phyloP scores from a whole-genome alignment of 2,797 vertebrate genomes.

The Clarias pachynema region DNA sequence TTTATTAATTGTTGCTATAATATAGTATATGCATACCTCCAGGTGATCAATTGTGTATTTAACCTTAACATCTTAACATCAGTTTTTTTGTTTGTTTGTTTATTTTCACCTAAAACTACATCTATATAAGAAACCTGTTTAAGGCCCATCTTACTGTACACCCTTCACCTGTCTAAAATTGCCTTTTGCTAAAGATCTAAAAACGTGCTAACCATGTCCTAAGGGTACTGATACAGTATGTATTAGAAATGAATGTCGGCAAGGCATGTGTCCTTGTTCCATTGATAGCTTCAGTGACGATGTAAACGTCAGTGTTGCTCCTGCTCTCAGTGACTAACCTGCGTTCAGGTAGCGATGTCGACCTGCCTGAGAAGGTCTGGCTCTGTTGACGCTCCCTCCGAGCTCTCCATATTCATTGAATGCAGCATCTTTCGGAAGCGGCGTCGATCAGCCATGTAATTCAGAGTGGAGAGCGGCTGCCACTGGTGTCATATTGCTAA shows the following conservation, averaged over 20 bases:
- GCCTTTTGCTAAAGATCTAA: neutral
- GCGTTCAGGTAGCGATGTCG: neutral
- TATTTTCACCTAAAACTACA: neutral
- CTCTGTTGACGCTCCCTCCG: constrained; percentile 33
- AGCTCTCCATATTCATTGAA: constrained; percentile 58
- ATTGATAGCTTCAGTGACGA: neutral
- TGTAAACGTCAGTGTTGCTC: constrained; percentile 17
- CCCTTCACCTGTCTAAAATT: neutral
- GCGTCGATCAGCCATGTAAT: constrained; percentile 62
- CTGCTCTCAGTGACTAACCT: neutral
- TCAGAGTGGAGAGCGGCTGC: constrained; percentile 50
- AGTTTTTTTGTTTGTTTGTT: no score
- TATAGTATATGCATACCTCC: neutral
- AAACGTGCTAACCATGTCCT: neutral
- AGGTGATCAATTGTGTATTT: neutral
- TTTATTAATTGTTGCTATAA: neutral
- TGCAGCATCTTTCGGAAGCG: constrained; percentile 51
- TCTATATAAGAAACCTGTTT: neutral
- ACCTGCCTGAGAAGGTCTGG: constrained; percentile 25
- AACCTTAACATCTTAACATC: no score
- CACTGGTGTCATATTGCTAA: constrained; percentile 65
- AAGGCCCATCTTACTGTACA: no score
- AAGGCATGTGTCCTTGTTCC: neutral
- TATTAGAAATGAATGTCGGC: neutral
- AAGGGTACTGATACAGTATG: neutral